Evolutionary conservation across 2,888 invertebrate species (phyloP), one percentile per base, ranked within the genome.

Genomic region (Himalopsyche tibetana): DNA sequence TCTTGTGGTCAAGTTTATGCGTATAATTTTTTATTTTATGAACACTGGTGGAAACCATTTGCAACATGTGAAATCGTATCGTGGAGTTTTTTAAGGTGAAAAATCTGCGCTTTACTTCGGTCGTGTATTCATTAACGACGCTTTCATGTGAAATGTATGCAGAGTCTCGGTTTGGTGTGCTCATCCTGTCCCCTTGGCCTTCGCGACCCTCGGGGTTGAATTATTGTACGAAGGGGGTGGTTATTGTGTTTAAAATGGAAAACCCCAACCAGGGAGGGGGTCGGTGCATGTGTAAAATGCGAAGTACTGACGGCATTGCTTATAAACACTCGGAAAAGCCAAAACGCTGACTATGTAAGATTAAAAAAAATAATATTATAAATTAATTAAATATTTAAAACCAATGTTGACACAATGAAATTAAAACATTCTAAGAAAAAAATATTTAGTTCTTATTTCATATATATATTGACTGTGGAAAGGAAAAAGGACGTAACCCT

Each of bases 201-300:
- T 74, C 38, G 36, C 74, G 74, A 74, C 74, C 74, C 38, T 38
- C 84, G 55, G 81, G 81, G 74, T 83, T 86, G 86, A 86, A 83
- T 88, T 87, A 88, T 88, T 88, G 88, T 85, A 83, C 82, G 82
- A 69, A 83, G 83, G 87, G 84, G 88, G 85, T 82, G 82, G 80
- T 85, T 88, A 87, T 87, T 88, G 88, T 87, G 82, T 85, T 88
- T 88, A 85, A 88, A 88, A 88, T 85, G 84, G 85, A 80, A 84
- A 88, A 84, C 85, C 63, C 83, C 84, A 79, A 19, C 9, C 15
- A 12, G 38, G 12, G 4, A 36, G 19, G 74, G 74, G 36, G 74
- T 36, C 2, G 74, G 74, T 74, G 74, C 74, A 74, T 74, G 74
- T 74, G 74, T 74, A 12, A 74, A 74, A 36, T 36, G 38, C 36